phyloP scores from a whole-genome alignment of 2,797 vertebrate species.

The Alca torda region DNA sequence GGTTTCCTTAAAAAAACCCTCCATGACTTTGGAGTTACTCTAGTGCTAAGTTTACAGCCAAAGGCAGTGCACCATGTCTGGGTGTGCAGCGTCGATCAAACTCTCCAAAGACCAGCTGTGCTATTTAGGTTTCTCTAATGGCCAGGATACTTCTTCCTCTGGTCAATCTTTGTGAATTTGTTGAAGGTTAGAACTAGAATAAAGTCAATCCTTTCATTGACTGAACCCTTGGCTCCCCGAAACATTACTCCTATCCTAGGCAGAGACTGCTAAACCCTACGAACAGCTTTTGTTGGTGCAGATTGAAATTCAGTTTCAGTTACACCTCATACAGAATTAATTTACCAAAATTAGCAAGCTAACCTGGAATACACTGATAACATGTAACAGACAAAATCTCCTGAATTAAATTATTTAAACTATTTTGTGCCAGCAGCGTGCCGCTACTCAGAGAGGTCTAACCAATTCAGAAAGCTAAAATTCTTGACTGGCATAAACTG shows the following conservation, averaged over 20 bases:
- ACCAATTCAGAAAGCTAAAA: not conserved
- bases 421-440: not conserved
- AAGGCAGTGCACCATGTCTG: not conserved
- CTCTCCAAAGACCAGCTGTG: not conserved
- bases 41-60: not conserved
- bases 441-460: not conserved
- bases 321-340: not conserved
- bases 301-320: not conserved
- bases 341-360: not conserved
- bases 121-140: not conserved
- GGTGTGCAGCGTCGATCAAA: not conserved
- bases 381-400: not conserved
- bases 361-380: not conserved
- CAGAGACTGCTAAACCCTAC: not conserved
- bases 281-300: not conserved
- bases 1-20: not conserved
- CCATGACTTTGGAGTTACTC: not conserved
- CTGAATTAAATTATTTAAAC: not conserved
- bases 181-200: not conserved
- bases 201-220: not conserved
- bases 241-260: not conserved
- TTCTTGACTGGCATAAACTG: not conserved
- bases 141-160: not conserved
- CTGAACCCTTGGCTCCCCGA: not conserved
- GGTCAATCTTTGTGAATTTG: not conserved